Conservation (phyloP, 1,140 invertebrate species). For the Arion vulgaris region DNA sequence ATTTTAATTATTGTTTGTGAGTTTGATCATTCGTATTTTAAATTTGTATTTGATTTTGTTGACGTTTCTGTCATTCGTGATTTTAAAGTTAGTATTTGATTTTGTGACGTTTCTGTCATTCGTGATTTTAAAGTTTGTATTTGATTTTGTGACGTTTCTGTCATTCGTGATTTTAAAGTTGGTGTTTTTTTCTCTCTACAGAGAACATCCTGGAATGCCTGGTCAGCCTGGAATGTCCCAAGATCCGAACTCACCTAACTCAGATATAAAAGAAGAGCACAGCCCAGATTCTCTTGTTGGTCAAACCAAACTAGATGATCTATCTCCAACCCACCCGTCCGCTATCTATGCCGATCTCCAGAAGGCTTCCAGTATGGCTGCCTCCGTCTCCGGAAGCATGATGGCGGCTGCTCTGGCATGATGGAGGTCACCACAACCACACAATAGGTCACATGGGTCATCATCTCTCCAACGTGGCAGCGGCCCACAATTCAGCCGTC, state of each 20-base stretch:
- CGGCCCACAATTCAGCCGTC: background rate
- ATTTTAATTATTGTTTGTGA: too few species aligned
- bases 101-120: too few species aligned
- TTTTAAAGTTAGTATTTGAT: too few species aligned
- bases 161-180: too few species aligned
- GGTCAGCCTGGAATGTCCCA: constrained; percentile 13
- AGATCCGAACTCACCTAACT: constrained; percentile 28
- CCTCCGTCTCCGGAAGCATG: constrained; percentile 27
- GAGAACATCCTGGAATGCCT: constrained; percentile 37
- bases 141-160: too few species aligned
- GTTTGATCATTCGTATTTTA: too few species aligned
- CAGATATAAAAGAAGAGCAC: constrained; percentile 39
- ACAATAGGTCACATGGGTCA: constrained; percentile 25
- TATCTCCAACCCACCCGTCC: constrained; percentile 32
- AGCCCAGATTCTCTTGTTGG: constrained; percentile 31
- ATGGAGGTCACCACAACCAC: constrained; percentile 22
- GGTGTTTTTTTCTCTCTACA: constrained; percentile 13
- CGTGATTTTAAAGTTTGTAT: too few species aligned
- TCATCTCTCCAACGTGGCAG: background rate
- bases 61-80: too few species aligned
- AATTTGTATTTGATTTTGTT: too few species aligned
- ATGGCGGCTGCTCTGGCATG: constrained; percentile 33
- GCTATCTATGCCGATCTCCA: constrained; percentile 37
- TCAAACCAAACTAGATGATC: constrained; percentile 21
- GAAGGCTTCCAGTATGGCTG: constrained; percentile 38